Evolutionary conservation across 2,113 vertebrate genomes (phyloP), one percentile per base, ranked within the genome.

Genomic region (Agapornis roseicollis): DNA sequence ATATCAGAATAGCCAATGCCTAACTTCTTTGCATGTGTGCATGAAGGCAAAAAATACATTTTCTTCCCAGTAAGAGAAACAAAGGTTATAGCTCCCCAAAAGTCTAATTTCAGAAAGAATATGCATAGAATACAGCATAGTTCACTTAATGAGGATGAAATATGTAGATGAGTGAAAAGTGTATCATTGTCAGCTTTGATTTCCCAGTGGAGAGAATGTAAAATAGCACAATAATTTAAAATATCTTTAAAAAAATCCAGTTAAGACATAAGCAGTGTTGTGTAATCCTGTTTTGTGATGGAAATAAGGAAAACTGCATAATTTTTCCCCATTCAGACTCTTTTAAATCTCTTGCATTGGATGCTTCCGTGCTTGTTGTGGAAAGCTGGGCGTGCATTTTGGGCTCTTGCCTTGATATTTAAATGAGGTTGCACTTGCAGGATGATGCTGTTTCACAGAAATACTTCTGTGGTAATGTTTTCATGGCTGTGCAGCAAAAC

Each of bases 231-330:
- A 91, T 96, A 95, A 94, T 91, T 97, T 93, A 46, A 98, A 97
- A 95, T 68, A 66, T 65, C 50, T 97, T 44, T 0, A 2, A 47
- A 97, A 86, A 95, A 88, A 41, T 89, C 93, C 66, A 90, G 95
- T 95, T 95, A 96, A 97, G 94, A 95, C 33, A 80, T 94, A 88
- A 98, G 86, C 78, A 94, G 78, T 80, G n/a, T 13, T 73, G 90
- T 85, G 73, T 94, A 96, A 98, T 97, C 95, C 88, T 97, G 65
- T 88, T 97, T 95, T 95, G 94, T 93, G 86, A 87, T 97, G 89
- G 97, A 97, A 96, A 87, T 72, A 85, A 91, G 78, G 88, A 87
- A 92, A 89, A 6, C 6, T 84, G 22, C n/a, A 31, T 83, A 13
- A 1, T 71, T 81, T 85, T 44, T 55, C 53, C 73, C 8, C 56